Percentiles rank a stretch among this genome's conserved stretches.
These are phyloP conservation scores for Cantharis flavilabris DNA, from an alignment of 2,888 invertebrate genomes.

Conservation along the genomic window DNA sequence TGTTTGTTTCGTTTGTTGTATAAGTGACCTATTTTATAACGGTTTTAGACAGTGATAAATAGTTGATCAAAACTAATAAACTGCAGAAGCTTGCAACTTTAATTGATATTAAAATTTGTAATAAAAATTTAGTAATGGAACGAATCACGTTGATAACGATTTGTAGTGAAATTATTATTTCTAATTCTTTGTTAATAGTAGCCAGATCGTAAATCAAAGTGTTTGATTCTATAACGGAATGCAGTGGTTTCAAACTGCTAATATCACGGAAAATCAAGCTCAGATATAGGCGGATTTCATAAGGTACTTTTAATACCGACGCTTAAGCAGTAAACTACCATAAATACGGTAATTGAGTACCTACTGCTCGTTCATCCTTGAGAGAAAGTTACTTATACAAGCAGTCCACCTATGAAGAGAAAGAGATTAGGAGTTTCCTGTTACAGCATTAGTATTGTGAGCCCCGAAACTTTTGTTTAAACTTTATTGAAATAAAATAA, in stretches of 20 bases:
- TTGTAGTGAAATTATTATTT: neutral
- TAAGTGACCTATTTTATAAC: constrained; percentile 20
- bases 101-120: neutral
- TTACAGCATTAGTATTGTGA: too few relatives aligned
- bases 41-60: constrained; percentile 32
- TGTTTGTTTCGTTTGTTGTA: constrained; percentile 21
- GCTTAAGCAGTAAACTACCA: neutral
- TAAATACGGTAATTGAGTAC: too few relatives aligned
- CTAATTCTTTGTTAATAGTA: neutral
- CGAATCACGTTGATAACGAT: neutral
- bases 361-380: too few relatives aligned
- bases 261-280: neutral
- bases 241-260: neutral
- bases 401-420: too few relatives aligned
- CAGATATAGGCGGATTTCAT: neutral
- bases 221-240: neutral
- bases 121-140: neutral
- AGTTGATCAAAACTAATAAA: constrained; percentile 13
- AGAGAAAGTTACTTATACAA: too few relatives aligned
- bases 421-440: too few relatives aligned
- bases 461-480: too few relatives aligned
- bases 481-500: too few relatives aligned
- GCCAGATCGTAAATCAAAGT: neutral
- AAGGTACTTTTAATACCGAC: neutral
- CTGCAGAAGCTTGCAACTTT: neutral